Evolutionary conservation across 2,888 invertebrate species (phyloP).

Genomic region (Cheiracanthium punctorium): DNA sequence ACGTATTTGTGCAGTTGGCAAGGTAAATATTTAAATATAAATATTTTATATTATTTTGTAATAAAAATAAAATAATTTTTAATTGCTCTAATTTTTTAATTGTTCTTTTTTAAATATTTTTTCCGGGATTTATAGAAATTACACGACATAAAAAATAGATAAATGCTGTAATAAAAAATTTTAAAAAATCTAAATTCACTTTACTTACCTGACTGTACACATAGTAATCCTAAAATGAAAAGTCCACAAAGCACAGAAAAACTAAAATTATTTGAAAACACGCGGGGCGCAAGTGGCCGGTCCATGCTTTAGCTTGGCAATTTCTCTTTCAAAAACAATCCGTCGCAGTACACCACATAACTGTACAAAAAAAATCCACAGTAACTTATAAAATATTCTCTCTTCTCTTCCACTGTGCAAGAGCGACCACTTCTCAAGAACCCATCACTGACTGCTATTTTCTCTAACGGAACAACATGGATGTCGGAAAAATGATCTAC

Average conservation of each 20-base stretch:
- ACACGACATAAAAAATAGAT: too few species aligned
- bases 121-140: too few species aligned
- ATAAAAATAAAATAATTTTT: too few species aligned
- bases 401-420: neutral
- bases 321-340: neutral
- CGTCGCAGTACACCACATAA: neutral
- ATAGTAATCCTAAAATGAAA: slow-evolving; percentile 60
- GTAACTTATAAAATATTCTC: neutral
- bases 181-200: neutral
- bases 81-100: too few species aligned
- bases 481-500: neutral
- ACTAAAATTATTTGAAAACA: slow-evolving; percentile 29
- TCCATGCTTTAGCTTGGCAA: slow-evolving; percentile 18
- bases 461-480: neutral
- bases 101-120: too few species aligned
- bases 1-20: too few species aligned
- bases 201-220: slow-evolving; percentile 55
- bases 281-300: neutral
- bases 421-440: neutral
- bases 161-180: too few species aligned
- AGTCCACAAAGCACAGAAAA: slow-evolving; percentile 53
- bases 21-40: too few species aligned
- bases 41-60: too few species aligned
- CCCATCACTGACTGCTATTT: too few species aligned
- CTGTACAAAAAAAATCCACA: neutral